These are phyloP conservation scores for Nymphalis c-album DNA, from an alignment of 2,888 invertebrate genomes.

Conservation along the genomic window DNA sequence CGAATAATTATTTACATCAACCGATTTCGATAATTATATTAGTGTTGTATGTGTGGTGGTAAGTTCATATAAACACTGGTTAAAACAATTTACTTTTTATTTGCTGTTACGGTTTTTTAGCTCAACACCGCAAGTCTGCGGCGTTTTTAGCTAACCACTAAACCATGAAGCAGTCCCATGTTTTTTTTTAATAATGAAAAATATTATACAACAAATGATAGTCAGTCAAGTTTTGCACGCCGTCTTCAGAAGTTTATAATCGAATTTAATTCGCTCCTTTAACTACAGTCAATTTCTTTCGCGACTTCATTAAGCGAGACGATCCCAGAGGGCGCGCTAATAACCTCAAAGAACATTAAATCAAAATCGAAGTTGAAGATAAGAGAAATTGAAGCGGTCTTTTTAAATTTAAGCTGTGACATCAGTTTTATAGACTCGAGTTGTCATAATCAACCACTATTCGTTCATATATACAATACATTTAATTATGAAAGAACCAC, in stretches of 20 bases:
- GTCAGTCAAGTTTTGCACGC: not conserved
- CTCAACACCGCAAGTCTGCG: too few species aligned
- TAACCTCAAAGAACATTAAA: slow-evolving; percentile 74
- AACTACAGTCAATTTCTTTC: slow-evolving; percentile 77
- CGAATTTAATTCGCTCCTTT: slow-evolving; percentile 77
- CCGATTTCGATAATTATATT: too few species aligned
- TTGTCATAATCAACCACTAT: not conserved
- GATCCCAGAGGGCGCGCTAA: slow-evolving; percentile 75
- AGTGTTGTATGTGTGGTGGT: too few species aligned
- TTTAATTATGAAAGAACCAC: too few species aligned
- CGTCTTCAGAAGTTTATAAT: slow-evolving; percentile 62
- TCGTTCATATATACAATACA: too few species aligned
- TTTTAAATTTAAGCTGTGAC: not conserved
- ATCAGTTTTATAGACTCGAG: not conserved
- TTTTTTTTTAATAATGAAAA: not conserved
- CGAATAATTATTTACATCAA: too few species aligned
- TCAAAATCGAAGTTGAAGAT: slow-evolving; percentile 22
- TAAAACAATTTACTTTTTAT: too few species aligned
- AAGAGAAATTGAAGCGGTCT: not conserved
- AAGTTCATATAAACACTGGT: too few species aligned
- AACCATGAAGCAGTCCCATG: too few species aligned
- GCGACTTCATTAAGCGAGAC: slow-evolving; percentile 76
- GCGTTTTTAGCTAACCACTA: too few species aligned
- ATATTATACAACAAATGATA: not conserved
- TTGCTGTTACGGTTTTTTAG: too few species aligned